These are phyloP conservation scores for Drosophila neonasuta DNA, from an alignment of 2,888 invertebrate genomes.

Conservation along the genomic window DNA sequence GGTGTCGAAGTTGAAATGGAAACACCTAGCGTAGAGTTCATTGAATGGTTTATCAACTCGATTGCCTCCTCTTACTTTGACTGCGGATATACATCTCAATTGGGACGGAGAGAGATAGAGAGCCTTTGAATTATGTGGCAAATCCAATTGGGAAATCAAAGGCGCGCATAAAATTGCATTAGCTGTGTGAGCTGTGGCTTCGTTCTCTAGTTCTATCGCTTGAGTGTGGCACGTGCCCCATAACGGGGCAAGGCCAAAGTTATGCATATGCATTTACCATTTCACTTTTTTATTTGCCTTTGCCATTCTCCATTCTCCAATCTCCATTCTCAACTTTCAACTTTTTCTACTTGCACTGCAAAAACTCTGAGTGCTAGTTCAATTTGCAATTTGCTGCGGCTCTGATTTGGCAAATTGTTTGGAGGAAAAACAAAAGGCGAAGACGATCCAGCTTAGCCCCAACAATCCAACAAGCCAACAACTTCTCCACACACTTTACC, in stretches of 20 bases:
- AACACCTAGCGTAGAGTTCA: conserved; percentile 9
- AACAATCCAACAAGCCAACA: conserved; percentile 34
- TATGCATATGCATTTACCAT: conserved; percentile 68
- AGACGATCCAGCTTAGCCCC: conserved; percentile 54
- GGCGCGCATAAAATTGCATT: conserved; percentile 64
- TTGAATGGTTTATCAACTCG: conserved; percentile 32
- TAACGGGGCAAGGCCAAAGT: conserved; percentile 39
- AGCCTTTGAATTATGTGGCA: conserved; percentile 53
- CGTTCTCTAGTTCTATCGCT: not conserved
- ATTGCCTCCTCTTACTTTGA: conserved; percentile 29
- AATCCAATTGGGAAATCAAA: conserved; percentile 71
- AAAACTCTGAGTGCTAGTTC: conserved; percentile 39
- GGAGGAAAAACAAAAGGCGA: conserved; percentile 60
- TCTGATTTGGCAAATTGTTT: conserved; percentile 69
- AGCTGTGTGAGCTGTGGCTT: conserved; percentile 20
- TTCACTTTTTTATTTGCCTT: conserved; percentile 8
- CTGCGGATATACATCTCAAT: conserved; percentile 25
- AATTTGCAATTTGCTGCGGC: conserved; percentile 62
- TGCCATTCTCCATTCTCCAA: too few relatives aligned
- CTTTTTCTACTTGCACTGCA: not conserved
- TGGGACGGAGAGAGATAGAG: conserved; percentile 15
- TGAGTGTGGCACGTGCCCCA: conserved; percentile 29
- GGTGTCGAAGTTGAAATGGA: conserved; percentile 15
- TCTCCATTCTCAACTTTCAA: not conserved
- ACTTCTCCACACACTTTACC: conserved; percentile 27